Percentiles rank a stretch among this genome's conserved stretches.
phyloP scores from a whole-genome alignment of 2,797 vertebrate genomes.

The Petrocephalus schoutedeni region DNA sequence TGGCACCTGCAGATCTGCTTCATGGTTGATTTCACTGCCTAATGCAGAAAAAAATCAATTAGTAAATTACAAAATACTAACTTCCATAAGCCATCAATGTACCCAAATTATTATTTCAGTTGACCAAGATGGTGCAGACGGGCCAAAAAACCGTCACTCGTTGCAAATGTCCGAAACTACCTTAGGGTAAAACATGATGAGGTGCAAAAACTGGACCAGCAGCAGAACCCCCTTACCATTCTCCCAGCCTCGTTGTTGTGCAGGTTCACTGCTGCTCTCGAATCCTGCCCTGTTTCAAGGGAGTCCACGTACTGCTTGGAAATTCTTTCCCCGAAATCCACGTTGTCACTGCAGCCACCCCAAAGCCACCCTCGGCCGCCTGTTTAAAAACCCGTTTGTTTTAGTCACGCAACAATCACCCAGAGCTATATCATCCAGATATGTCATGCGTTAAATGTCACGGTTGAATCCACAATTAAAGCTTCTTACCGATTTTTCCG shows the following conservation, averaged over 20 bases:
- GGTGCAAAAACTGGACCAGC: background rate
- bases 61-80: background rate
- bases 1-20: slow-evolving; percentile 71
- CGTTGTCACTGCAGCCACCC: slow-evolving; percentile 75
- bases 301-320: slow-evolving; percentile 72
- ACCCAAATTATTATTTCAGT: background rate
- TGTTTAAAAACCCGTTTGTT: slow-evolving; percentile 32
- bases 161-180: background rate
- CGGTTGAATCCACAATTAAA: background rate
- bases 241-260: slow-evolving; percentile 72
- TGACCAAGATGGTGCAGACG: background rate
- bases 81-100: background rate
- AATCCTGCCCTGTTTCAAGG: slow-evolving; percentile 70
- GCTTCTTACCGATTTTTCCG: slow-evolving; percentile 73
- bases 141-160: background rate
- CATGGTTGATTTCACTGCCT: slow-evolving; percentile 70
- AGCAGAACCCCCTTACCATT: slow-evolving; percentile 43
- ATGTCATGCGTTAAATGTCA: background rate
- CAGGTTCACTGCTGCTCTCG: slow-evolving; percentile 68
- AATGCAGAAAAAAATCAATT: background rate
- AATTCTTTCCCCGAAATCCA: slow-evolving; percentile 71
- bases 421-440: background rate
- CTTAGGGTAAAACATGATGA: background rate
- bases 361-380: slow-evolving; percentile 75
- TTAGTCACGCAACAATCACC: background rate